A percentile compares a stretch with the other conserved stretches of the same genome.
Conservation (phyloP, 2,113 vertebrate species). For the Talpa occidentalis region DNA sequence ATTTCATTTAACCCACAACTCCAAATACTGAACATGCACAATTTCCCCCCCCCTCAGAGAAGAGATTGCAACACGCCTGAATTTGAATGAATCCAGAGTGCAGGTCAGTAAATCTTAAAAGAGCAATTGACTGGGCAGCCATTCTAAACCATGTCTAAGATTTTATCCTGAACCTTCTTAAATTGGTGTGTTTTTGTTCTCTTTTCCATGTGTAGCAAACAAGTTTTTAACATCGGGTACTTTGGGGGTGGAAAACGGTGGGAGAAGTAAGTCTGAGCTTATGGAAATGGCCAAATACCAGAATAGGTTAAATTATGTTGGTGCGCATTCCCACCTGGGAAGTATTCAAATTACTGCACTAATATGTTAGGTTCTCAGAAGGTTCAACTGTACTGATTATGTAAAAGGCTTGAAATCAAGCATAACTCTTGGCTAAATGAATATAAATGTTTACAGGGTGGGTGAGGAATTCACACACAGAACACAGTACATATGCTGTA, state of each 20-base stretch:
- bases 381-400: background rate
- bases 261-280: background rate
- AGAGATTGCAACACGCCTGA: constrained; percentile 43
- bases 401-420: constrained; percentile 25
- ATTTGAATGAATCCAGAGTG: constrained; percentile 59
- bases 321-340: background rate
- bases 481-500: background rate
- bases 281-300: background rate
- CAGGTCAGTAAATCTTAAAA: constrained; percentile 70
- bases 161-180: constrained; percentile 41
- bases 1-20: constrained; percentile 34
- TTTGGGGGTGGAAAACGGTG: background rate
- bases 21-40: constrained; percentile 50
- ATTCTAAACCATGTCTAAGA: constrained; percentile 25
- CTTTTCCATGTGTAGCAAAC: constrained; percentile 9
- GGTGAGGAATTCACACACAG: background rate
- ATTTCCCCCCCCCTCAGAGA: constrained; percentile 42
- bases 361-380: constrained; percentile 21
- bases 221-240: background rate
- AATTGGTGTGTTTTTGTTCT: constrained; percentile 19
- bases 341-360: background rate
- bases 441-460: background rate
- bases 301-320: background rate
- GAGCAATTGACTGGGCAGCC: background rate
- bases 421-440: constrained; percentile 10